Evolutionary conservation across 2,113 vertebrate species (phyloP).

Genomic region (Cryptotis parvus): DNA sequence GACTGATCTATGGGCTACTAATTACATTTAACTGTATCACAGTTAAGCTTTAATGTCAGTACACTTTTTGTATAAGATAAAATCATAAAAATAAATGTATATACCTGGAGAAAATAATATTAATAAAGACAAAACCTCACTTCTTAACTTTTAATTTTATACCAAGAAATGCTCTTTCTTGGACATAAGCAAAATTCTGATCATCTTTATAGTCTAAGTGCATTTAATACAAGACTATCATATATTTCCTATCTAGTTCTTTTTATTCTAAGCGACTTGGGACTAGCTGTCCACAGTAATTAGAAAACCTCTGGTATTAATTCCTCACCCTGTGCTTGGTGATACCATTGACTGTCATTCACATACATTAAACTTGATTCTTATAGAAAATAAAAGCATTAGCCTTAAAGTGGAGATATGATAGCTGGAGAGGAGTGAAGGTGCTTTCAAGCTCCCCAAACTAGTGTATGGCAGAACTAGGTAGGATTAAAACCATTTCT

Average conservation of each 20-base stretch:
- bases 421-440: background rate
- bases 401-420: background rate
- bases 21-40: background rate
- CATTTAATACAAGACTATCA: slow-evolving; percentile 10
- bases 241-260: background rate
- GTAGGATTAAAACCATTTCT: background rate
- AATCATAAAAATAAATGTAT: background rate
- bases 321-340: background rate
- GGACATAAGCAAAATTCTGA: background rate
- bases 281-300: background rate
- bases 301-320: background rate
- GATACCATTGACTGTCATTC: background rate
- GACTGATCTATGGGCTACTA: background rate
- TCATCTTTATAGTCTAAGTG: background rate
- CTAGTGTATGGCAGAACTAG: background rate
- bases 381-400: background rate
- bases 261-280: too few relatives aligned
- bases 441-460: background rate
- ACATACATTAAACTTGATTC: background rate
- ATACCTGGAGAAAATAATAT: background rate
- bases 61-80: background rate
- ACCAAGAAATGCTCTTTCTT: background rate
- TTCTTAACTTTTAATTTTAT: background rate
- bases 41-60: background rate
- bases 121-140: background rate